Base-by-base conservation (phyloP, 2,888 invertebrate genomes). In the Notocelia uddmanniana region DNA sequence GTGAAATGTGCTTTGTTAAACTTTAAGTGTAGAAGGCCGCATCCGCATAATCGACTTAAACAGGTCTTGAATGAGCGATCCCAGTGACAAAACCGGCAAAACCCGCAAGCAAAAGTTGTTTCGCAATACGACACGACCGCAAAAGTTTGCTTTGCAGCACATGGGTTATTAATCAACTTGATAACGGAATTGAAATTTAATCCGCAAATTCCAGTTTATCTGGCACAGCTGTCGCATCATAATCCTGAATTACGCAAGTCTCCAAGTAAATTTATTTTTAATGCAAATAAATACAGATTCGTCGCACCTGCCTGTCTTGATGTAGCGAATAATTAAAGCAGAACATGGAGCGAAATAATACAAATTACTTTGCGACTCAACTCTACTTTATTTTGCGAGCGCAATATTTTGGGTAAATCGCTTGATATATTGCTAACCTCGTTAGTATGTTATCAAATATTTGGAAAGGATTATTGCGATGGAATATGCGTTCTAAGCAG, bases 281-380 rank as follows among this genome's bases (percentile, higher is more conserved):
- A 91, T 91, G 90, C 91, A 91, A 91, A 91, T 90, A 91, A 91
- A 91, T 91, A 91, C 90, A 91, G 90, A 87, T 88, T 90, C 86
- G 87, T 90, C 89, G 89, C 92, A 91, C 91, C 91, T 91, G 91
- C 86, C 86, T 82, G 88, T 87, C 89, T 89, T 85, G 87, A 83
- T 89, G 89, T 88, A 85, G 84, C 87, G 89, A 85, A 89, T 90
- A 90, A 91, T 91, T 91, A 90, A 72, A 89, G 89, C 87, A 82
- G 85, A 89, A 88, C 88, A 88, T 88, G 87, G 84, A 89, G 89
- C 87, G 87, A 89, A 89, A 89, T 90, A 89, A 90, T 91, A 89
- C 86, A 89, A 90, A 90, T 90, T 89, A 88, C 89, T 90, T 86
- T 77, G 85, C 85, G 88, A 88, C 88, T 89, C 88, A 87, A 84